Evolutionary conservation across 1,140 invertebrate genomes (phyloP).

Genomic region (Ditylenchus dipsaci): DNA sequence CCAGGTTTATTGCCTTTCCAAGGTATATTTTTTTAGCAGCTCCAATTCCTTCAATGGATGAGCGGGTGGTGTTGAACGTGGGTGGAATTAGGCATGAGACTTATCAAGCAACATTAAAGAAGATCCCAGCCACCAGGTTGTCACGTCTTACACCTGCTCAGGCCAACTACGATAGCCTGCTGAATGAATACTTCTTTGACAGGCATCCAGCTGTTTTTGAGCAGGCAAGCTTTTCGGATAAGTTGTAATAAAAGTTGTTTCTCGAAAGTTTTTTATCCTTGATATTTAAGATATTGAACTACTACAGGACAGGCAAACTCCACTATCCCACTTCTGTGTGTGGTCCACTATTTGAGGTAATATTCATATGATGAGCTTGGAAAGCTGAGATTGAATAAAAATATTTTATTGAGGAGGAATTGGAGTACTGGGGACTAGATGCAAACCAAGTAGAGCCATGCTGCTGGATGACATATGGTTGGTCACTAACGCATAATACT

Average conservation of each 20-base stretch:
- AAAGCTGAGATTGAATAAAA: slow-evolving; percentile 88
- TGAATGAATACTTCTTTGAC: slow-evolving; percentile 98
- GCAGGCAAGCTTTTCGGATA: slow-evolving; percentile 14
- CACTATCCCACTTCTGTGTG: slow-evolving; percentile 73
- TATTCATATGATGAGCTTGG: slow-evolving; percentile 84
- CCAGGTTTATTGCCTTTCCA: no score
- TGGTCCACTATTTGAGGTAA: slow-evolving; percentile 57
- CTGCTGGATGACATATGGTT: slow-evolving; percentile 80
- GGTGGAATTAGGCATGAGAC: slow-evolving; percentile 92
- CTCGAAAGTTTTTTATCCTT: no score
- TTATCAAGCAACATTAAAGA: slow-evolving; percentile 75
- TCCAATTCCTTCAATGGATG: slow-evolving; percentile 68
- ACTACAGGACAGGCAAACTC: slow-evolving; percentile 65
- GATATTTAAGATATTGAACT: slow-evolving; percentile 81
- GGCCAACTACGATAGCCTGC: slow-evolving; percentile 87
- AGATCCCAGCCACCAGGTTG: slow-evolving; percentile 84
- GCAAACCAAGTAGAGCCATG: slow-evolving; percentile 90
- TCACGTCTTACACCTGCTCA: slow-evolving; percentile 74
- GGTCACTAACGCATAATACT: not conserved
- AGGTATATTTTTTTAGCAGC: slow-evolving; percentile 1
- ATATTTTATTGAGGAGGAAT: slow-evolving; percentile 73
- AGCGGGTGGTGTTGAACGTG: slow-evolving; percentile 93
- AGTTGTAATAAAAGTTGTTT: no score
- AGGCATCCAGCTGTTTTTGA: slow-evolving; percentile 72
- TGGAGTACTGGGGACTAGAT: slow-evolving; percentile 92